Evolutionary conservation across 2,888 invertebrate genomes (phyloP).

Genomic region (Ctena decussata): DNA sequence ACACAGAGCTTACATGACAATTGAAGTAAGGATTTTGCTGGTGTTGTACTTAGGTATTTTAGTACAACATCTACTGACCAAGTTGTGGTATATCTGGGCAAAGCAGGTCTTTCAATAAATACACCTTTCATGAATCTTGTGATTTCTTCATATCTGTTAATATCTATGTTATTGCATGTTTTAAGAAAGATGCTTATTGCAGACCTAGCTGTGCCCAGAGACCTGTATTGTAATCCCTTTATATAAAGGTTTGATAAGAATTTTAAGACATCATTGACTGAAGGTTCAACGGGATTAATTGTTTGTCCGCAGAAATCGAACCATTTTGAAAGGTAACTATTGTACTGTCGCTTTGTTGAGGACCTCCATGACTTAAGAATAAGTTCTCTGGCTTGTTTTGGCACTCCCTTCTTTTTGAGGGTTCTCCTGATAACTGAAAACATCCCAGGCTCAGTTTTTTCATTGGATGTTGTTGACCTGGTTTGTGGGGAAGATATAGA

Average conservation of each 20-base stretch:
- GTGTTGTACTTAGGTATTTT: conserved; percentile 18
- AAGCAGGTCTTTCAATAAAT: conserved; percentile 41
- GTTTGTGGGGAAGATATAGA: conserved; percentile 29
- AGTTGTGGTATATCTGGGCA: conserved; percentile 46
- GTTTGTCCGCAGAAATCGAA: conserved; percentile 18
- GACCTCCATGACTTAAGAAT: conserved; percentile 52
- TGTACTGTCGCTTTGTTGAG: conserved; percentile 55
- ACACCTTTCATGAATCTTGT: conserved; percentile 51
- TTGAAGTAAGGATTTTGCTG: conserved; percentile 16
- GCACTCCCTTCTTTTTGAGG: conserved; percentile 31
- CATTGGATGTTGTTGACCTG: conserved; percentile 27
- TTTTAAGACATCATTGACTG: background rate
- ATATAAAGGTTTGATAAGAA: background rate
- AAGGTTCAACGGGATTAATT: background rate
- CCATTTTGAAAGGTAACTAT: conserved; percentile 50
- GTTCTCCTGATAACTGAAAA: conserved; percentile 56
- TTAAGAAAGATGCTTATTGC: conserved; percentile 37
- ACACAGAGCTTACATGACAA: conserved; percentile 47
- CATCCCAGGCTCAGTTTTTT: conserved; percentile 46
- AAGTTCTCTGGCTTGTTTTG: conserved; percentile 39
- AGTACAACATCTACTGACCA: conserved; percentile 60
- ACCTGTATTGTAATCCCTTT: conserved; percentile 44
- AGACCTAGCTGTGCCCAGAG: conserved; percentile 45
- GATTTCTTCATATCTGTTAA: conserved; percentile 20
- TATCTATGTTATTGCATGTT: conserved; percentile 8